A percentile compares a stretch with the other conserved stretches of the same genome.
Conservation (phyloP, 2,888 invertebrate genomes). For the Pyrrhia umbra region DNA sequence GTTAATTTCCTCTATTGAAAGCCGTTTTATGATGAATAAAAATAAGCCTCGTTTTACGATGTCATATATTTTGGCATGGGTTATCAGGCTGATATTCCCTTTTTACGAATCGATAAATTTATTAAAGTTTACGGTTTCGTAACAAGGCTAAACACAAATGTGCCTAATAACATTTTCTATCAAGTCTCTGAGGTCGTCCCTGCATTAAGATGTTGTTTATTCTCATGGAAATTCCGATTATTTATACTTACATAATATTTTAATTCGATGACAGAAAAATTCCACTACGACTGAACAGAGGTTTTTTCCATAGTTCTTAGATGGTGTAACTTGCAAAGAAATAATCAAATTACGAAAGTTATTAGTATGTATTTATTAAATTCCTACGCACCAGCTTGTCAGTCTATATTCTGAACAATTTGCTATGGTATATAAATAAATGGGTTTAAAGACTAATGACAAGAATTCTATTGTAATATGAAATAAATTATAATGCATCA, state of each 20-base stretch:
- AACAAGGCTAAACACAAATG: constrained; percentile 22
- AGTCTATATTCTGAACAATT: neutral
- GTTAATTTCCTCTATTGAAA: constrained; percentile 77
- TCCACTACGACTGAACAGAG: constrained; percentile 10
- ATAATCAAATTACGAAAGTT: constrained; percentile 23
- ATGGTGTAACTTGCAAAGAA: constrained; percentile 6
- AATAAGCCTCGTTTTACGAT: constrained; percentile 75
- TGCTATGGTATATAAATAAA: neutral
- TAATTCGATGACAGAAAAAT: constrained; percentile 21
- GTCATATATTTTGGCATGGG: constrained; percentile 70
- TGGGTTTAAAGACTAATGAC: neutral
- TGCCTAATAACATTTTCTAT: constrained; percentile 31
- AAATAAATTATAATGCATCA: too few relatives aligned
- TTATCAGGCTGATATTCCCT: constrained; percentile 67
- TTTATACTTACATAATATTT: constrained; percentile 32
- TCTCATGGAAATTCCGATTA: constrained; percentile 25
- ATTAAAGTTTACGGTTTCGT: constrained; percentile 59
- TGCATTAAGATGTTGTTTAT: constrained; percentile 3
- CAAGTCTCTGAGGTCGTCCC: constrained; percentile 8
- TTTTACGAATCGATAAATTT: constrained; percentile 67
- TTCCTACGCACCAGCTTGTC: neutral
- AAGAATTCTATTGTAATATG: too few relatives aligned
- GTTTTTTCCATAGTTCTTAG: constrained; percentile 27
- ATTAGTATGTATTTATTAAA: constrained; percentile 1
- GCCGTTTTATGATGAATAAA: constrained; percentile 76